A percentile compares a stretch with the other conserved stretches of the same genome.
Evolutionary conservation across 2,888 invertebrate species (phyloP).

Genomic region (Coremacera marginata): DNA sequence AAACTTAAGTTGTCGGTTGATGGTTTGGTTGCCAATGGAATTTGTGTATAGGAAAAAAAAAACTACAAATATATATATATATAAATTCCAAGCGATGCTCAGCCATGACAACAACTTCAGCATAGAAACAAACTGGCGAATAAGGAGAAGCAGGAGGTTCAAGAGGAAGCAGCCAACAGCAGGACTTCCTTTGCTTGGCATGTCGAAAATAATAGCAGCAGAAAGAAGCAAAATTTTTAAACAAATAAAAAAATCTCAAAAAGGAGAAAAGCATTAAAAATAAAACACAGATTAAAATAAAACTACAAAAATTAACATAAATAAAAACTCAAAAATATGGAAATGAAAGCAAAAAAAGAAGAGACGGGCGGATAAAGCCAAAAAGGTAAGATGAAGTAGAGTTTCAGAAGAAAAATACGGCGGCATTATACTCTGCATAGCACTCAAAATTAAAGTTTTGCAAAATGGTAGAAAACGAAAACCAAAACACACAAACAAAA

Average conservation of each 20-base stretch:
- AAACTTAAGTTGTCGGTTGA: too few relatives aligned
- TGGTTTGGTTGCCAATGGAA: not conserved
- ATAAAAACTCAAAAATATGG: conserved; percentile 4
- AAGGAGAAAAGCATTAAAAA: not conserved
- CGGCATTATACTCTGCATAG: not conserved
- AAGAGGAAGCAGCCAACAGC: not conserved
- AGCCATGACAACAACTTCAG: not conserved
- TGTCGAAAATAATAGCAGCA: not conserved
- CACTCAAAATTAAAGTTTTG: not conserved
- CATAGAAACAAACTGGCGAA: not conserved
- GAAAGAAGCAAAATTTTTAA: not conserved
- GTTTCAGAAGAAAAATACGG: too few relatives aligned
- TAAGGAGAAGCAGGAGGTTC: not conserved
- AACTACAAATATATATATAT: not conserved
- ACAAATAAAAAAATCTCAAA: conserved; percentile 10
- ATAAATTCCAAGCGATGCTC: not conserved
- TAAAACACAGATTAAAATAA: too few relatives aligned
- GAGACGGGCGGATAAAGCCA: too few relatives aligned
- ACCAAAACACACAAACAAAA: not conserved
- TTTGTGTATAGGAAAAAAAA: not conserved
- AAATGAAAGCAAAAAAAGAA: not conserved
- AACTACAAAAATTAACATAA: not conserved
- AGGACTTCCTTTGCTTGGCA: conserved; percentile 4
- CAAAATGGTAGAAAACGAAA: not conserved
- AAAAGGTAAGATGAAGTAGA: too few relatives aligned